Percentiles rank a stretch among this genome's conserved stretches.
Evolutionary conservation across 2,113 vertebrate species (phyloP).

Genomic region (Orycteropus afer): DNA sequence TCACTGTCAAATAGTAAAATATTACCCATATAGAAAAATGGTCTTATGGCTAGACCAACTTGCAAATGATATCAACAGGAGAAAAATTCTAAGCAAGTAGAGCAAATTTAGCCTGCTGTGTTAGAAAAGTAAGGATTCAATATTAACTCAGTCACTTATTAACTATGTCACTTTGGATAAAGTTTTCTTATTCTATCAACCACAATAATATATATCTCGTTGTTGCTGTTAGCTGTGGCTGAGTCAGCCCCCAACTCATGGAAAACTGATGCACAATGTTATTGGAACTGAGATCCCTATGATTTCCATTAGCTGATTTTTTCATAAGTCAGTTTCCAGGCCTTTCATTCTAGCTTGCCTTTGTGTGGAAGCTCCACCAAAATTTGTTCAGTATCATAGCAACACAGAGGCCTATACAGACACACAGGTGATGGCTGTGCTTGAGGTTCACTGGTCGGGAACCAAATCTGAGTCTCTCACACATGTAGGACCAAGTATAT

Average conservation of each 20-base stretch:
- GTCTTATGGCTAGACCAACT: background rate
- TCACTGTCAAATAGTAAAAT: background rate
- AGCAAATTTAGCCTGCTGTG: background rate
- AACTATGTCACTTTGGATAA: background rate
- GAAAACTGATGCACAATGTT: background rate
- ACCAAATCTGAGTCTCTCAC: background rate
- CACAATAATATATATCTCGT: background rate
- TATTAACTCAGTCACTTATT: background rate
- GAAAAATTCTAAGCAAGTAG: background rate
- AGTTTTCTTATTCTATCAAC: background rate
- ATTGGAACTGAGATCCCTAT: background rate
- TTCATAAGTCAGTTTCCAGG: background rate
- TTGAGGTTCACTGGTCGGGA: background rate
- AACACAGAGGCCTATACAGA: background rate
- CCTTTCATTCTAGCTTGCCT: background rate
- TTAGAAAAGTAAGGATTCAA: background rate
- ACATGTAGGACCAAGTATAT: background rate
- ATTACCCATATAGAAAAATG: background rate
- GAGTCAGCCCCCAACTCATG: background rate
- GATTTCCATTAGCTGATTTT: no score
- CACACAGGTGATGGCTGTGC: background rate
- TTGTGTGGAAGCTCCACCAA: no score
- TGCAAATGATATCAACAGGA: background rate
- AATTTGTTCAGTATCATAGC: background rate
- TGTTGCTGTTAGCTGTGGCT: background rate